A percentile compares a stretch with the other conserved stretches of the same genome.
phyloP scores from a whole-genome alignment of 2,797 vertebrate genomes.

The Sebastes hubbsi region DNA sequence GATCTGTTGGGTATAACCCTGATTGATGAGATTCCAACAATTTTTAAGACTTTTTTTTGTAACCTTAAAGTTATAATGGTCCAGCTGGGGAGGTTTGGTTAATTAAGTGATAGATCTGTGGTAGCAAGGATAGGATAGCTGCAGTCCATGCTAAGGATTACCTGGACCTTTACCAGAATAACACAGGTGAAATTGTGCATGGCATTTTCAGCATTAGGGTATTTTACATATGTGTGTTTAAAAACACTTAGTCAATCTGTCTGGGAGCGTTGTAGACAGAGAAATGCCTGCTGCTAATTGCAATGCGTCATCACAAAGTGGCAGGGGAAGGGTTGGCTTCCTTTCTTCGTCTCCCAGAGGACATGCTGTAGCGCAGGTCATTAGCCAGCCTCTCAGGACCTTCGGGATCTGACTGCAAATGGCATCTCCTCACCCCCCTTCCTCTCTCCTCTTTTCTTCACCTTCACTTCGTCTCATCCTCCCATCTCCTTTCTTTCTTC shows the following conservation, averaged over 20 bases:
- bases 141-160: neutral
- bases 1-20: neutral
- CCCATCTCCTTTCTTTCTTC: neutral
- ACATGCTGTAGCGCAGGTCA: conserved; percentile 44
- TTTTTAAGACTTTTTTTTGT: neutral
- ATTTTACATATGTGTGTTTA: conserved; percentile 45
- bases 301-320: conserved; percentile 71
- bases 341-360: conserved; percentile 56
- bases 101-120: neutral
- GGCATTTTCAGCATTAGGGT: conserved; percentile 28
- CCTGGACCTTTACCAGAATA: neutral
- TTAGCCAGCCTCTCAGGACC: conserved; percentile 58
- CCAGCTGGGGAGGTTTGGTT: neutral
- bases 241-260: conserved; percentile 33
- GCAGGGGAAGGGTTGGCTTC: conserved; percentile 39
- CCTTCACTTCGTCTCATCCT: conserved; percentile 12
- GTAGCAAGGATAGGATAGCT: neutral
- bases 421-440: neutral
- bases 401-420: conserved; percentile 52
- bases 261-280: conserved; percentile 40
- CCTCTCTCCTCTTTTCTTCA: conserved; percentile 9
- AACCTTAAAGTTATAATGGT: neutral
- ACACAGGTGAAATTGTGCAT: neutral
- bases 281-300: conserved; percentile 59
- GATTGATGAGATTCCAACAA: neutral